These are phyloP conservation scores for Escarpia spicata DNA, from an alignment of 2,888 invertebrate species.

Conservation along the genomic window DNA sequence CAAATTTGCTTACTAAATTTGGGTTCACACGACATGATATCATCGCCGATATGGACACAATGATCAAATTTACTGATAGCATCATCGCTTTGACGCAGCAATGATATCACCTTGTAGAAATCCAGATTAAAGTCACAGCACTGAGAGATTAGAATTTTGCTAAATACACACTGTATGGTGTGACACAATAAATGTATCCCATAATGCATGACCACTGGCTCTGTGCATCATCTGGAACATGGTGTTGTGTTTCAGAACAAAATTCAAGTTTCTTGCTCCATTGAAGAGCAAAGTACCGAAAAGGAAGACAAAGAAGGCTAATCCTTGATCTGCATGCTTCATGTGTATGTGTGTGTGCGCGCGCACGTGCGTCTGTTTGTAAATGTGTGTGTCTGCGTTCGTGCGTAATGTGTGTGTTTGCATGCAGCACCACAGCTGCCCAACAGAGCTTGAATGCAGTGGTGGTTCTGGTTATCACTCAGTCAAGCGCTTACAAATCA, in stretches of 20 bases:
- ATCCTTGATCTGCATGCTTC: neutral
- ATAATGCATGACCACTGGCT: neutral
- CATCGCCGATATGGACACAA: too few species aligned
- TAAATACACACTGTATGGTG: neutral
- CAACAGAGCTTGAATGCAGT: neutral
- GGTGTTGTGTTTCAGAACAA: slow-evolving; percentile 75
- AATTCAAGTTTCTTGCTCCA: slow-evolving; percentile 88
- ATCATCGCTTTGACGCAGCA: too few species aligned
- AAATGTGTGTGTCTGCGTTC: too few species aligned
- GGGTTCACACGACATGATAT: too few species aligned
- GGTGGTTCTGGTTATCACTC: neutral
- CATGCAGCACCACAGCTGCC: neutral
- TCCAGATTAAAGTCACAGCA: neutral
- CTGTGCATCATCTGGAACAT: neutral
- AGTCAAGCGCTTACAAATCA: neutral
- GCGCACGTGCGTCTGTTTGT: too few species aligned
- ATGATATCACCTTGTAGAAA: too few species aligned
- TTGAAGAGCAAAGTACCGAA: slow-evolving; percentile 74
- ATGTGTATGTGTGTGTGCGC: too few species aligned
- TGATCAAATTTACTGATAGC: too few species aligned
- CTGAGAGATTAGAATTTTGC: neutral
- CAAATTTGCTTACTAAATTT: too few species aligned
- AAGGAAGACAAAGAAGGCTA: slow-evolving; percentile 78
- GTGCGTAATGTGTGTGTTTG: too few species aligned
- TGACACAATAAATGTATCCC: neutral